phyloP scores from a whole-genome alignment of 2,797 vertebrate species.

The Propithecus perrieri region DNA sequence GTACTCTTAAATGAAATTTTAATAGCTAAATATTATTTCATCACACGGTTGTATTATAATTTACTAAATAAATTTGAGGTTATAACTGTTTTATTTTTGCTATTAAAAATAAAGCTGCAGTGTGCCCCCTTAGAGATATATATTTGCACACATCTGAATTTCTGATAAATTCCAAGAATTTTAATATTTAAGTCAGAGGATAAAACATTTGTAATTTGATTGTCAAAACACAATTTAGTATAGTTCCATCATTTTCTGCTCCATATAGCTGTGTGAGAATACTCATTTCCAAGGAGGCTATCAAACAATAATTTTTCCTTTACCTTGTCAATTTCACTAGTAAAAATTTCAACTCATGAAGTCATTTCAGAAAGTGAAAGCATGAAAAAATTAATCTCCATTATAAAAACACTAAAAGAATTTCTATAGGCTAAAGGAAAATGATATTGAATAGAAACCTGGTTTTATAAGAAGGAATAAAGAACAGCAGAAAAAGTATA shows the following conservation, averaged over 20 bases:
- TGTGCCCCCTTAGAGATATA: not conserved
- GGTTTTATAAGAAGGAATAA: not conserved
- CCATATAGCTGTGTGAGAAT: not conserved
- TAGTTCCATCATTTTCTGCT: not conserved
- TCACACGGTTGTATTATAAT: not conserved
- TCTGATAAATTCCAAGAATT: not conserved
- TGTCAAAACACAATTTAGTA: not conserved
- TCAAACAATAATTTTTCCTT: not conserved
- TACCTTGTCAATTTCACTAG: not conserved
- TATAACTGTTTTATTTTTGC: not conserved
- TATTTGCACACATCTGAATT: not conserved
- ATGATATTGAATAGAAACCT: not conserved
- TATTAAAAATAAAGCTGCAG: not conserved
- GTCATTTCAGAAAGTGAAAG: not conserved
- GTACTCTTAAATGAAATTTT: not conserved
- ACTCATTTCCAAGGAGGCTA: not conserved
- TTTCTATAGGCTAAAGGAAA: not conserved
- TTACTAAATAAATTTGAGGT: not conserved
- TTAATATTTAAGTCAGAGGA: constrained; percentile 15
- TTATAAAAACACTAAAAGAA: not conserved
- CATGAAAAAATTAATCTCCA: not conserved
- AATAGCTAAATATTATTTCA: not conserved
- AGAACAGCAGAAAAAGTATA: not conserved
- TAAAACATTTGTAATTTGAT: not conserved
- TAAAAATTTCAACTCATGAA: not conserved